A percentile compares a stretch with the other conserved stretches of the same genome.
phyloP scores from a whole-genome alignment of 2,113 vertebrate genomes.

The Mystacornis crossleyi region DNA sequence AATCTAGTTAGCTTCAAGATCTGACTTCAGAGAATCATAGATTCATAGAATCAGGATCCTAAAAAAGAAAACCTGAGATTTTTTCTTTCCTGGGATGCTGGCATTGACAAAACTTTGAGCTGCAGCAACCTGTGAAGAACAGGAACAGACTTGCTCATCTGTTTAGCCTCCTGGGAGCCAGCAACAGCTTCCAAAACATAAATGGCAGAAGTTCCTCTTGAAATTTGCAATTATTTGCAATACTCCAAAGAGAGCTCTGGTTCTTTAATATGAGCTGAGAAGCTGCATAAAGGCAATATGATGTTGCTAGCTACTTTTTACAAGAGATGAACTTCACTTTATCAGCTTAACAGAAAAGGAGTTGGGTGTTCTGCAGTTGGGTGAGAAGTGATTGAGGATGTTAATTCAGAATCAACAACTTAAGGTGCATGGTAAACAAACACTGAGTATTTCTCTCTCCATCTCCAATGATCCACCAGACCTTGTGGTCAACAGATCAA shows the following conservation, averaged over 20 bases:
- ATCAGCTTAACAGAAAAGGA: not conserved
- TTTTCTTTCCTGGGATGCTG: not conserved
- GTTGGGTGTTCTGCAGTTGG: not conserved
- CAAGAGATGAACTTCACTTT: not conserved
- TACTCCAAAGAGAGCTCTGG: not conserved
- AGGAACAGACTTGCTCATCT: not conserved
- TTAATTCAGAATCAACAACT: not conserved
- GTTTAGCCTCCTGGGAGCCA: not conserved
- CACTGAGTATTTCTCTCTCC: not conserved
- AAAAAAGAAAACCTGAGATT: not conserved
- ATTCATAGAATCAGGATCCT: not conserved
- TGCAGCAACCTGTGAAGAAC: not conserved
- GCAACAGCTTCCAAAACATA: not conserved
- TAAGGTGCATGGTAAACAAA: accelerated
- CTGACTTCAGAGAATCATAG: not conserved
- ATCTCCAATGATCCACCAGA: not conserved
- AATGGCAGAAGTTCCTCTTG: not conserved
- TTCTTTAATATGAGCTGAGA: not conserved
- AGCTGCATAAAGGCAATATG: not conserved
- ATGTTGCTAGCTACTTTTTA: not conserved
- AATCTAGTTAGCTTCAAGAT: not conserved
- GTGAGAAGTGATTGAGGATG: not conserved
- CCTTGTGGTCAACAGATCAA: not conserved
- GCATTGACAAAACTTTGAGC: not conserved
- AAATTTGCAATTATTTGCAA: not conserved